Evolutionary conservation across 2,888 invertebrate genomes (phyloP), one percentile per base, ranked within the genome.

Genomic region (Sicus ferrugineus): DNA sequence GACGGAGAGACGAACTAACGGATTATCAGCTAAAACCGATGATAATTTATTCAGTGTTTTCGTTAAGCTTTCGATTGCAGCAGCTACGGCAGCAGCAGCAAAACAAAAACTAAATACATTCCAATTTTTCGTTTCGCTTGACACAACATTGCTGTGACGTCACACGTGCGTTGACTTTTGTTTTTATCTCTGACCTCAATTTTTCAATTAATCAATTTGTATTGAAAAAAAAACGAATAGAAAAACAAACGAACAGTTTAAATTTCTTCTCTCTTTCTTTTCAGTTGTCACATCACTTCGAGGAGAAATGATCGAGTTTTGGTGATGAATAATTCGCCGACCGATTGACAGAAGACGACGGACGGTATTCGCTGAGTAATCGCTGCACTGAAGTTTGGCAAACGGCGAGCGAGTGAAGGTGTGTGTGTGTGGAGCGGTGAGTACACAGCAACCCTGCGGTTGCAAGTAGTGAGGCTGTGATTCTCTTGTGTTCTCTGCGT

Each of bases 11-110:
- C 62, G 21, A 26, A 48, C 19, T 50, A 31, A 50, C 42, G 34
- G 21, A n/a, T 23, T 23, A 26, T 61, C 42, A 42, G 61, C 38
- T 61, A 64, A 28, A 11, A n/a, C 21, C 19, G 31, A 50, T 19
- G 21, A 48, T 50, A 50, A 64, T 26, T 64, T 48, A 64, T 64
- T 64, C 48, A 50, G 50, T 42, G 31, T 31, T 58, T 28, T 19
- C 4, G 23, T 50, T 21, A n/a, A 4, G 23, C 3, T n/a, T 46
- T 9, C 46, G 30, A n/a, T 31, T 58, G 56, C 56, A 58, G 16
- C 16, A n/a, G n/a, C 16, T 9, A 30, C 23, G 9, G 56, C 28
- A 5, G 19, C 34, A 31, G 34, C 31, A 50, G n/a, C 14, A 34
- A 14, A 42, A 14, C 42, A 16, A 3, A 42, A 16, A 42, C 14